Percentiles rank a stretch among this genome's conserved stretches.
These are phyloP conservation scores for Proisotoma minuta DNA, from an alignment of 2,888 invertebrate species.

Conservation along the genomic window DNA sequence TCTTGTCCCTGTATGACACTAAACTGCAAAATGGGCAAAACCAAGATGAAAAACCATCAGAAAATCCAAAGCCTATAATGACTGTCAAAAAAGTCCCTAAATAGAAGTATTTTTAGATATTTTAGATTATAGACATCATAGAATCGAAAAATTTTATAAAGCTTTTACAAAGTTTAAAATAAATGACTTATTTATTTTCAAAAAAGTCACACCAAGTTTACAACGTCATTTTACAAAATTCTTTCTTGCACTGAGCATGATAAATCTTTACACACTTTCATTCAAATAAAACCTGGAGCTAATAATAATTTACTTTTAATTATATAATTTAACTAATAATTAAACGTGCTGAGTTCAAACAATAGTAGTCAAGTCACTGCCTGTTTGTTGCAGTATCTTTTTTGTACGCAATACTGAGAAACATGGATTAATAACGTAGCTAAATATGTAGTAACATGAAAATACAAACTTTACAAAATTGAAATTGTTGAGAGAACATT, in stretches of 20 bases:
- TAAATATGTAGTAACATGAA: no score
- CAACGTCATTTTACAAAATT: neutral
- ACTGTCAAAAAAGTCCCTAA: no score
- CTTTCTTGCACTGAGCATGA: neutral
- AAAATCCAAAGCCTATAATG: no score
- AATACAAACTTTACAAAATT: no score
- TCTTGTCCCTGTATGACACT: no score
- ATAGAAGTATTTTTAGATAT: no score
- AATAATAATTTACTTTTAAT: neutral
- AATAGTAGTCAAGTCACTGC: neutral
- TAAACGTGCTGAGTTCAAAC: neutral
- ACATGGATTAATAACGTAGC: constrained; percentile 2
- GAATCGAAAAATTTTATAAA: no score
- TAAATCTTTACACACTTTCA: neutral
- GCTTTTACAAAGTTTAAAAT: neutral
- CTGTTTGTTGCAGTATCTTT: neutral
- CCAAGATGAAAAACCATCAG: no score
- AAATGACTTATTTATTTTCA: neutral
- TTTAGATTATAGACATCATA: no score
- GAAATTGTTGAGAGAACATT: no score
- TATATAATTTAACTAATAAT: neutral
- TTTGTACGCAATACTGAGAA: constrained; percentile 10
- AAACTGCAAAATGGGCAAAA: no score
- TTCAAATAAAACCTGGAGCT: neutral
- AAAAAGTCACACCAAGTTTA: neutral